Conservation (phyloP, 2,888 invertebrate species). For the Oeneis ivallda region DNA sequence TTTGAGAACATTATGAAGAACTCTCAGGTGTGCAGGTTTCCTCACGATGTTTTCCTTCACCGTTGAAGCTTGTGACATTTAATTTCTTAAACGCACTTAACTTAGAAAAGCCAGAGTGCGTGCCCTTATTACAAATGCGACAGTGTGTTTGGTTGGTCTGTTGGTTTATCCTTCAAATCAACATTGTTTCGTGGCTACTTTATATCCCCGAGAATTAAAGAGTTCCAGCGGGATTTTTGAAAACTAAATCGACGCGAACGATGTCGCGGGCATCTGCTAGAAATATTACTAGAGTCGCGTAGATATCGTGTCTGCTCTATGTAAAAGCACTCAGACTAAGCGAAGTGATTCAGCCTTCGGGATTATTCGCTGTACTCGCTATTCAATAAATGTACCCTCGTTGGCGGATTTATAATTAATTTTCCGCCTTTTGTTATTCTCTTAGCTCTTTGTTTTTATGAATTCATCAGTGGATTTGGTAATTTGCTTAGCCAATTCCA, state of each 20-base stretch:
- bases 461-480: conserved; percentile 14
- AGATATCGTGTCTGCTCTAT: not conserved
- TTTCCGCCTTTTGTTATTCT: conserved; percentile 12
- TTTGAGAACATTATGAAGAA: no score
- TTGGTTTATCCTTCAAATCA: no score
- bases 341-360: conserved; percentile 4
- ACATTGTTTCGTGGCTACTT: no score
- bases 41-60: no score
- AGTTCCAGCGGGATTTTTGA: not conserved
- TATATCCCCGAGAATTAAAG: no score
- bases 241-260: not conserved
- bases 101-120: no score
- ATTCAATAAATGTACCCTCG: conserved; percentile 16
- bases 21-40: no score
- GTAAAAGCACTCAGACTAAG: not conserved
- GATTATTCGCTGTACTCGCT: conserved; percentile 1
- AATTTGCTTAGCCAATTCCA: conserved; percentile 3
- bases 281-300: no score
- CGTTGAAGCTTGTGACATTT: no score
- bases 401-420: conserved; percentile 17
- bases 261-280: not conserved
- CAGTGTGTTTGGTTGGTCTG: no score
- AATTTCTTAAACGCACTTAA: no score
- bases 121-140: no score
- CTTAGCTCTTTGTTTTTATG: conserved; percentile 13